A percentile compares a stretch with the other conserved stretches of the same genome.
These are phyloP conservation scores for Crocidura indochinensis DNA, from an alignment of 2,797 vertebrate genomes.

Conservation along the genomic window DNA sequence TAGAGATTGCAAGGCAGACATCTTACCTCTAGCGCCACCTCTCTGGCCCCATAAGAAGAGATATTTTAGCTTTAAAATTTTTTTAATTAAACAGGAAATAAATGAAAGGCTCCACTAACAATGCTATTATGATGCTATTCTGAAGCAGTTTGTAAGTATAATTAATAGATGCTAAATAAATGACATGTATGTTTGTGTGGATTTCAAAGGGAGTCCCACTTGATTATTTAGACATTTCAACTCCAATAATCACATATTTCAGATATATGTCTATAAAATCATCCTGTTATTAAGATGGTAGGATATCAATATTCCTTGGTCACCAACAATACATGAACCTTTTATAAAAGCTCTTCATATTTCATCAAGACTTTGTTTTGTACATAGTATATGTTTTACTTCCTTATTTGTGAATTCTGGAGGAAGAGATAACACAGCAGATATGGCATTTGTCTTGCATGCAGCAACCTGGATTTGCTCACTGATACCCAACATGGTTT, in stretches of 20 bases:
- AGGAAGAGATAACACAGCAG: no score
- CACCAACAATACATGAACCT: background rate
- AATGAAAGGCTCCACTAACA: slow-evolving; percentile 43
- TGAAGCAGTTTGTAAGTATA: slow-evolving; percentile 31
- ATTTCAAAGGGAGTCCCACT: slow-evolving; percentile 20
- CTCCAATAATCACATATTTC: background rate
- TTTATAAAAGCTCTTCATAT: background rate
- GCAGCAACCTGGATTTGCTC: no score
- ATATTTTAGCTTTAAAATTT: no score
- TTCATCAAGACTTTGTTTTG: background rate
- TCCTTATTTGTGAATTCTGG: no score
- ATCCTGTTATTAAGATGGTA: background rate
- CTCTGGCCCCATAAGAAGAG: no score
- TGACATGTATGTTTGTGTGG: slow-evolving; percentile 10
- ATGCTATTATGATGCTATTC: background rate
- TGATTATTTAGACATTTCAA: background rate
- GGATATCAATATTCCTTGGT: background rate
- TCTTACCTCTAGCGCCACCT: no score
- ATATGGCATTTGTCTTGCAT: no score
- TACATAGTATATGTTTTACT: background rate
- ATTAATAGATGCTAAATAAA: slow-evolving; percentile 51
- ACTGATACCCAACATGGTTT: no score
- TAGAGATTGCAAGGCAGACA: no score
- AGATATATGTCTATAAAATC: slow-evolving; percentile 12
- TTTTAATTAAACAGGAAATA: no score